Conservation (phyloP, 2,888 invertebrate species). For the Kryphioiulus occultus region DNA sequence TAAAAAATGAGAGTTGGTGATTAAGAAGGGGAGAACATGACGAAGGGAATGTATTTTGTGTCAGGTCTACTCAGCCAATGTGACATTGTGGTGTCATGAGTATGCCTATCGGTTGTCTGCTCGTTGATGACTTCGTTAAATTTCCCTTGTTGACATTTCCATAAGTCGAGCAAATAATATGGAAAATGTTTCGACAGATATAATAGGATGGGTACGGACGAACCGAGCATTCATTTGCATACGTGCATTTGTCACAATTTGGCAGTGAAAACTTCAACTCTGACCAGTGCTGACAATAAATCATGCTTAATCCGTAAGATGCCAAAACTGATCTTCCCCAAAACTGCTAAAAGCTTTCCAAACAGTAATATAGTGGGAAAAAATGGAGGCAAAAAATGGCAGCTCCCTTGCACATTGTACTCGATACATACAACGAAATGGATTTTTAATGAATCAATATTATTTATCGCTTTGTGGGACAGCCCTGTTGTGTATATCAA, state of each 20-base stretch:
- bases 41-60: neutral
- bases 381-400: constrained; percentile 37
- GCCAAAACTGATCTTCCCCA: constrained; percentile 49
- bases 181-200: neutral
- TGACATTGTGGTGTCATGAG: constrained; percentile 4
- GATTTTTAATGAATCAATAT: constrained; percentile 53
- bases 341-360: constrained; percentile 49
- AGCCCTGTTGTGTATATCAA: neutral
- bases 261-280: constrained; percentile 50
- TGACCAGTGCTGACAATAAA: constrained; percentile 52
- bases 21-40: neutral
- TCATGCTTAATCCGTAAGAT: constrained; percentile 52
- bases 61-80: neutral
- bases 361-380: constrained; percentile 41
- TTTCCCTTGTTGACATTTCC: constrained; percentile 18
- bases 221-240: constrained; percentile 47
- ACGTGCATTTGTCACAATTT: constrained; percentile 51
- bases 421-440: constrained; percentile 45
- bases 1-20: constrained; percentile 31
- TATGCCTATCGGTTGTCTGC: constrained; percentile 11
- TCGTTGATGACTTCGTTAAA: constrained; percentile 15
- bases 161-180: constrained; percentile 41
- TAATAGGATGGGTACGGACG: neutral
- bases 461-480: constrained; percentile 51
- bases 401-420: constrained; percentile 31